A percentile compares a stretch with the other conserved stretches of the same genome.
These are phyloP conservation scores for Montifringilla adamsi DNA, from an alignment of 2,113 vertebrate species.

Conservation along the genomic window DNA sequence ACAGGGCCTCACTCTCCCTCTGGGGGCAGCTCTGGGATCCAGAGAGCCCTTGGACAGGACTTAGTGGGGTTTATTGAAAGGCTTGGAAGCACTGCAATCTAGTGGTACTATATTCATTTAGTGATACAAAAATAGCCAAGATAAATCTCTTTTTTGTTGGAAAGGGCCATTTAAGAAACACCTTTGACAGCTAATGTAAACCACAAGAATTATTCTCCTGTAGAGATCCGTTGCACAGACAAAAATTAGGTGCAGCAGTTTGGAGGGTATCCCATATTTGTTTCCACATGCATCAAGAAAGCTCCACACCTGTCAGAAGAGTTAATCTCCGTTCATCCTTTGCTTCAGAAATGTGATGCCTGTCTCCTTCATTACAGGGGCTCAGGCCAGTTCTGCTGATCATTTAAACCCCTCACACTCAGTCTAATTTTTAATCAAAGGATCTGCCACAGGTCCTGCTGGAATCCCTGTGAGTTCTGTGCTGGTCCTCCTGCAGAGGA, in stretches of 20 bases:
- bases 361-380: neutral
- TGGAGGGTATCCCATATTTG: neutral
- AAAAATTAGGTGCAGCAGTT: neutral
- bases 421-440: neutral
- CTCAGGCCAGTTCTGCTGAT: neutral
- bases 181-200: neutral
- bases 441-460: neutral
- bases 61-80: neutral
- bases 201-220: neutral
- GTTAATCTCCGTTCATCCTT: neutral
- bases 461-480: neutral
- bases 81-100: neutral
- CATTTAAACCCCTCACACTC: neutral
- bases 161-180: neutral
- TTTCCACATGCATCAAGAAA: neutral
- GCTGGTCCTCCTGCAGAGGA: neutral
- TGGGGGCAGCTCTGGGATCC: neutral
- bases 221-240: neutral
- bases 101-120: neutral
- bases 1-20: neutral
- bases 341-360: neutral
- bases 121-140: neutral
- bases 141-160: neutral
- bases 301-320: neutral
- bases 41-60: neutral